These are phyloP conservation scores for Mycalesis mineus DNA, from an alignment of 2,888 invertebrate species.

Conservation along the genomic window DNA sequence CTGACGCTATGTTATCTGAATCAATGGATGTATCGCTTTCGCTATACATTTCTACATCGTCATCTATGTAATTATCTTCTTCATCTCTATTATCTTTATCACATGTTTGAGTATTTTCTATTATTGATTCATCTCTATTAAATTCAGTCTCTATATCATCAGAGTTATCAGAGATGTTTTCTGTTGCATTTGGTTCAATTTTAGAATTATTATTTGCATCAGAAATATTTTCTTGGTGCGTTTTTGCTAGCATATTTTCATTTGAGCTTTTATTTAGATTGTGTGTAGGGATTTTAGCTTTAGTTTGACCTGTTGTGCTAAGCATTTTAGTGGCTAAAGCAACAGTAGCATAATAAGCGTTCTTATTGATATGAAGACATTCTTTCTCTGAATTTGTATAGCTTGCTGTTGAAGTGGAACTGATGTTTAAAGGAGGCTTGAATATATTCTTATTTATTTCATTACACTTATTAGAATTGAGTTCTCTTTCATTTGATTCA, in stretches of 20 bases:
- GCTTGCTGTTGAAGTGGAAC: conserved; percentile 8
- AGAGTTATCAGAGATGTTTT: neutral
- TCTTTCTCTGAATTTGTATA: conserved; percentile 13
- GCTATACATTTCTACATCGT: conserved; percentile 12
- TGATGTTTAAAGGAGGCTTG: neutral
- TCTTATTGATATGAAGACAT: neutral
- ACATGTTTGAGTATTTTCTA: neutral
- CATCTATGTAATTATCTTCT: neutral
- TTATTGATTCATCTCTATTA: neutral
- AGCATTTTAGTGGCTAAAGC: neutral
- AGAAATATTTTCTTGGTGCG: neutral
- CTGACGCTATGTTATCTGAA: conserved; percentile 48
- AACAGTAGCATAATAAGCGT: neutral
- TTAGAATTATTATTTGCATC: neutral
- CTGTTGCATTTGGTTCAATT: neutral
- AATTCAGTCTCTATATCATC: neutral
- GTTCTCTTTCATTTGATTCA: no score
- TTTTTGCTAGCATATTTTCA: neutral
- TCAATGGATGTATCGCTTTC: conserved; percentile 35
- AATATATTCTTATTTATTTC: neutral
- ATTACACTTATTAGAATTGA: neutral
- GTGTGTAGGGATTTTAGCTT: neutral
- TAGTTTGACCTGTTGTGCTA: neutral
- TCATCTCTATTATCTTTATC: neutral
- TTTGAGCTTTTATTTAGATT: neutral